Evolutionary conservation across 2,113 vertebrate genomes (phyloP), one percentile per base, ranked within the genome.

Genomic region (Ochotona curzoniae): DNA sequence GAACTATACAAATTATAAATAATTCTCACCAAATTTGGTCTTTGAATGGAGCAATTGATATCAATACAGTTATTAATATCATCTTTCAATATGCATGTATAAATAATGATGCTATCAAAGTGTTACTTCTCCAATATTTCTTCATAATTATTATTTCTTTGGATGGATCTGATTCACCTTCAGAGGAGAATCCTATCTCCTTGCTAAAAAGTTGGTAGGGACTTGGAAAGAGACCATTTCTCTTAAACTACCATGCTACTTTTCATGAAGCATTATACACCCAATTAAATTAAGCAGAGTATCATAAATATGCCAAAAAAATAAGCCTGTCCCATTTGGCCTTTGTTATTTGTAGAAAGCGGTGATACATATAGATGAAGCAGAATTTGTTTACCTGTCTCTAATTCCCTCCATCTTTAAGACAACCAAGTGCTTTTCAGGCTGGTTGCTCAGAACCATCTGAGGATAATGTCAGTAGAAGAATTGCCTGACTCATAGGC

Each of bases 201-300:
- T 17, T 75, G 14, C 4, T 60, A 70, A n/a, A 64, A 83, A 30
- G 89, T 18, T 74, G 8, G n/a, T 32, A 28, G 20, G 54, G 7
- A 64, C 3, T 4, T 78, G 35, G 78, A 20, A 66, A 74, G 78
- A 30, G 15, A 70, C 15, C 30, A 76, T 2, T 18, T 91, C n/a
- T 84, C 89, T 44, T 87, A 57, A 74, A 70, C 13, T 10, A 44
- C 30, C 0, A 78, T 81, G 32, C 25, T 21, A 15, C 25, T 8
- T 87, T 88, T 84, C 25, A 92, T 83, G 60, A 86, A 90, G 14
- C 8, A 74, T 4, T 83, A 60, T 47, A 26, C n/a, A 73, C 49
- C 20, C 79, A 82, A 84, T 91, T 94, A 94, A 93, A 80, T 93
- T 81, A 95, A 91, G 32, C 69, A 88, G 35, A 75, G 32, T 80